Conservation (phyloP, 2,113 vertebrate species). For the Zosterops pallidus region DNA sequence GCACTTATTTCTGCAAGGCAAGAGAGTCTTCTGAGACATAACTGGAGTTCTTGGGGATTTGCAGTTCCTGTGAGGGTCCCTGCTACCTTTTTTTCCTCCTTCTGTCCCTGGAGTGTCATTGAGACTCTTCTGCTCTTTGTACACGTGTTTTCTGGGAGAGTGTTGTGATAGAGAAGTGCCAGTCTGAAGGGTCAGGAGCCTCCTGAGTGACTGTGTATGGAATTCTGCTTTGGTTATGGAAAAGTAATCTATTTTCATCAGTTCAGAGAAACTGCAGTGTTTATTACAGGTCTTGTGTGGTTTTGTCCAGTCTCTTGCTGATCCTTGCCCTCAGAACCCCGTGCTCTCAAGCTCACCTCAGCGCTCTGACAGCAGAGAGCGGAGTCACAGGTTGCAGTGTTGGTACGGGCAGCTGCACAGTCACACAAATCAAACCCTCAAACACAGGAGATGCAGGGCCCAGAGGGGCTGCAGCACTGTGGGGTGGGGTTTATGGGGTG, state of each 20-base stretch:
- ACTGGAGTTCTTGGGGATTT: not conserved
- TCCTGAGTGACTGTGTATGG: not conserved
- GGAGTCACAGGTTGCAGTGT: not conserved
- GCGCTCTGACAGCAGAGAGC: not conserved
- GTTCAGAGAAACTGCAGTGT: not conserved
- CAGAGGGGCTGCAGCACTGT: fast-evolving
- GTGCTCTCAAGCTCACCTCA: not conserved
- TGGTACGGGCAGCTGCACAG: fast-evolving
- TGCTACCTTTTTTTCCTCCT: not conserved
- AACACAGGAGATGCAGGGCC: not conserved
- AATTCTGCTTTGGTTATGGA: not conserved
- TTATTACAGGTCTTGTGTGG: not conserved
- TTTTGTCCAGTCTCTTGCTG: not conserved
- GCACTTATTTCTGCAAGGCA: not conserved
- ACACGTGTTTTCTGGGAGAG: not conserved
- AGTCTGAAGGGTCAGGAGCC: not conserved
- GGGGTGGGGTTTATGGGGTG: not conserved
- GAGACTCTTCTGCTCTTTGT: not conserved
- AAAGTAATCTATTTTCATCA: not conserved
- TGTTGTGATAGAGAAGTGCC: not conserved
- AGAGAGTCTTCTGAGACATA: not conserved
- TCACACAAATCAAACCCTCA: not conserved
- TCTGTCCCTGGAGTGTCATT: not conserved
- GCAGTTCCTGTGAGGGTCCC: not conserved
- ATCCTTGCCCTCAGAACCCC: not conserved